These are phyloP conservation scores for Lepidocolaptes lacrymiger DNA, from an alignment of 2,797 vertebrate species.

Conservation along the genomic window DNA sequence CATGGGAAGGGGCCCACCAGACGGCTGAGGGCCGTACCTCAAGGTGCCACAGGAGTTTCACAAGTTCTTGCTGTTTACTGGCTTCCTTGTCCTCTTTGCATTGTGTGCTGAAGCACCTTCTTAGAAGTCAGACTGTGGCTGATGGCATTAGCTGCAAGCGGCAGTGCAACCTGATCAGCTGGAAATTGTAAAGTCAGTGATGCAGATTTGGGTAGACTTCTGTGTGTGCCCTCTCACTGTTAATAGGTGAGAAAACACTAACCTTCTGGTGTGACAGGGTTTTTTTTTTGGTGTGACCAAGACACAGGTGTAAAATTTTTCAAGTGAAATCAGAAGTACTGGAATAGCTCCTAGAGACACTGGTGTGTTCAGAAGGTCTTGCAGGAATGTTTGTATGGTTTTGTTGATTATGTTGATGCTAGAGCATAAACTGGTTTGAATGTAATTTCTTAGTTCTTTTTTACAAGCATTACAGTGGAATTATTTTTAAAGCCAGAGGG, in stretches of 20 bases:
- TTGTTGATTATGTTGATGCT: constrained; percentile 9
- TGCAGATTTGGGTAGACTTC: background rate
- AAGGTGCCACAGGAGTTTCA: background rate
- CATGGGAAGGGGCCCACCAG: background rate
- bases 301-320: constrained; percentile 46
- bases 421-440: background rate
- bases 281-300: constrained; percentile 10
- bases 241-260: constrained; percentile 38
- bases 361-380: constrained; percentile 53
- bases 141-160: background rate
- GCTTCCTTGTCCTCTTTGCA: background rate
- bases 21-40: background rate
- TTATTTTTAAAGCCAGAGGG: background rate
- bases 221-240: background rate
- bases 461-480: background rate
- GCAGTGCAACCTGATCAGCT: background rate
- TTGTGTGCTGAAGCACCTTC: background rate
- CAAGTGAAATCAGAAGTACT: constrained; percentile 24
- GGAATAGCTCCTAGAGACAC: constrained; percentile 52
- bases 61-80: background rate
- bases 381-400: constrained; percentile 37
- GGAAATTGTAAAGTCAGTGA: background rate
- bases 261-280: background rate
- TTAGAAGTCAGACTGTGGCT: background rate
- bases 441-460: background rate